A percentile compares a stretch with the other conserved stretches of the same genome.
These are phyloP conservation scores for Cryptotis parvus DNA, from an alignment of 2,113 vertebrate genomes.

Conservation along the genomic window DNA sequence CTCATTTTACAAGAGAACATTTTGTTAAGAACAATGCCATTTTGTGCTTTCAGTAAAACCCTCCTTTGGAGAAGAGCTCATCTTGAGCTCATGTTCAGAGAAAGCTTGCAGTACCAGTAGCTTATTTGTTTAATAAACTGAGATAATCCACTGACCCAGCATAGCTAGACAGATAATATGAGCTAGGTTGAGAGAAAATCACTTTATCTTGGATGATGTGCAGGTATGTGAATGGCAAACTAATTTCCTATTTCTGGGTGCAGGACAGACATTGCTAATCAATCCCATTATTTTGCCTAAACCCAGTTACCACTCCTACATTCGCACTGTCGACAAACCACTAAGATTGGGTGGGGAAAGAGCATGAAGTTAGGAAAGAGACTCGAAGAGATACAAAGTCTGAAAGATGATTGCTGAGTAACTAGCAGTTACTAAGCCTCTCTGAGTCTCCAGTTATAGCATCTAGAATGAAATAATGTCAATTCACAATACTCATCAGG, in stretches of 20 bases:
- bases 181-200: not conserved
- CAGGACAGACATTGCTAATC: not conserved
- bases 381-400: not conserved
- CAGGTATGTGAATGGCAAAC: not conserved
- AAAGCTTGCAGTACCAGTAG: not conserved
- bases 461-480: not conserved
- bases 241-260: not conserved
- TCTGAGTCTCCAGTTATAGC: not conserved
- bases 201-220: not conserved
- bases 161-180: not conserved
- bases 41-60: not conserved
- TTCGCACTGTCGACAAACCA: not conserved
- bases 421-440: conserved; percentile 13
- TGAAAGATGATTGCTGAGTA: not conserved
- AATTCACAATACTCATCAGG: not conserved
- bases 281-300: not conserved
- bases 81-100: not conserved
- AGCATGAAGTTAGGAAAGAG: not conserved
- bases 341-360: not conserved
- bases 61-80: not conserved
- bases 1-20: conserved; percentile 18
- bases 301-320: not conserved
- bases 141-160: not conserved
- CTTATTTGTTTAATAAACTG: conserved; percentile 41
- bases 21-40: not conserved